Conservation (phyloP, 2,113 vertebrate genomes). For the Sylvilagus bachmani region DNA sequence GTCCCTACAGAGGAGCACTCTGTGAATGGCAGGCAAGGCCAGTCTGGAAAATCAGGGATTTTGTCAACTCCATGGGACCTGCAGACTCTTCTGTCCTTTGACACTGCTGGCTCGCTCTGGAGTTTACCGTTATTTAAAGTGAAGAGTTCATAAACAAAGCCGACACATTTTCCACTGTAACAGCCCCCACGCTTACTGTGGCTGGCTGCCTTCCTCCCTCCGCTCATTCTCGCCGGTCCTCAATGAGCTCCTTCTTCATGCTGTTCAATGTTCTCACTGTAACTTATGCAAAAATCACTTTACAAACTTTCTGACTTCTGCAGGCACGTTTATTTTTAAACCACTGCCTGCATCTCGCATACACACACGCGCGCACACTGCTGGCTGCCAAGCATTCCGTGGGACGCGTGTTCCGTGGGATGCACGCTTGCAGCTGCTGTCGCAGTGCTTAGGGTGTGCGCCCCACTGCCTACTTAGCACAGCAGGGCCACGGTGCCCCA, state of each 20-base stretch:
- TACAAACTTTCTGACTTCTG: neutral
- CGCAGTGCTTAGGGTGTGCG: neutral
- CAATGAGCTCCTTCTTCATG: neutral
- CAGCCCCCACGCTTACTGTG: neutral
- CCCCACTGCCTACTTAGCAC: neutral
- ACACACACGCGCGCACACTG: too few species aligned
- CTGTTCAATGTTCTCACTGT: neutral
- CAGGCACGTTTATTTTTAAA: neutral
- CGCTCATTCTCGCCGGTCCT: neutral
- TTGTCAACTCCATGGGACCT: neutral
- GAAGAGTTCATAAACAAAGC: neutral
- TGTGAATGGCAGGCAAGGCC: neutral
- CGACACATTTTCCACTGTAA: neutral
- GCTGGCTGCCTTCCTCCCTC: neutral
- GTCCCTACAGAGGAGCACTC: neutral
- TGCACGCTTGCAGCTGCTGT: too few species aligned
- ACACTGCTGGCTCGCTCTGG: neutral
- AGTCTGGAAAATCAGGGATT: neutral
- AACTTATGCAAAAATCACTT: constrained; percentile 1
- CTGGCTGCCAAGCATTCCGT: neutral
- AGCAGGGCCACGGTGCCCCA: accelerated
- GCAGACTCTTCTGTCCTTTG: neutral
- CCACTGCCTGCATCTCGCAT: neutral
- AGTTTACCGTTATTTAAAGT: neutral
- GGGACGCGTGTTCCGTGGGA: too few species aligned